Evolutionary conservation across 92 coral and sea anemone genomes (phyloP).

Genomic region (Epizoanthus scotinus): DNA sequence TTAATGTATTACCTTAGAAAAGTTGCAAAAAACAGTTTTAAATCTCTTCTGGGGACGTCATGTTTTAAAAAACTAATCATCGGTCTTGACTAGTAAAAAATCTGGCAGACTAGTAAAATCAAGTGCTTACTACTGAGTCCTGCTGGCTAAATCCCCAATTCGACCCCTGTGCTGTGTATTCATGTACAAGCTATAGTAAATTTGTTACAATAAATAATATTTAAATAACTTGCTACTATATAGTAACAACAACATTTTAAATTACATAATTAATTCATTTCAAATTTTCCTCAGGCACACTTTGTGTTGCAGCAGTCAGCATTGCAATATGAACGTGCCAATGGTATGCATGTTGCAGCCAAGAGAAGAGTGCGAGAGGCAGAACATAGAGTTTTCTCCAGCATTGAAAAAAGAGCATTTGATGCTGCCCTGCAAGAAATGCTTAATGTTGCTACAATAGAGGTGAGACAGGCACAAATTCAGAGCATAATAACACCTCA

Average conservation of each 20-base stretch:
- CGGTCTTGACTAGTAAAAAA: too few species aligned
- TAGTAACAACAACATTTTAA: not conserved
- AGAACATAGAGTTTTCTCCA: slow-evolving; percentile 73
- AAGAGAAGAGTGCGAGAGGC: slow-evolving; percentile 78
- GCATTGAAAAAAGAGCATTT: slow-evolving; percentile 78
- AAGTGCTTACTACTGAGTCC: too few species aligned
- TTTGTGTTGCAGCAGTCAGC: slow-evolving; percentile 80
- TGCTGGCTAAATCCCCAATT: too few species aligned
- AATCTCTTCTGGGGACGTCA: too few species aligned
- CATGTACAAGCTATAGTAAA: too few species aligned
- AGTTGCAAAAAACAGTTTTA: too few species aligned
- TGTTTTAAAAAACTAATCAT: too few species aligned
- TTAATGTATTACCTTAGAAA: too few species aligned
- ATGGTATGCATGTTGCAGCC: slow-evolving; percentile 90
- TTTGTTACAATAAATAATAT: too few species aligned
- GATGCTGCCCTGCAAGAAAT: slow-evolving; percentile 94
- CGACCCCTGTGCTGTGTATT: too few species aligned
- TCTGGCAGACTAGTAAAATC: too few species aligned
- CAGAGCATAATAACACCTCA: not conserved
- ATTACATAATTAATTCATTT: not conserved
- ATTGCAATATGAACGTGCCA: slow-evolving; percentile 91
- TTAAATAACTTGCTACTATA: not conserved
- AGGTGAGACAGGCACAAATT: slow-evolving; percentile 53
- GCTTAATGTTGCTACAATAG: slow-evolving; percentile 91
- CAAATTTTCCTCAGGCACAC: slow-evolving; percentile 59